Evolutionary conservation across 2,113 vertebrate species (phyloP), one percentile per base, ranked within the genome.

Genomic region (Speoplatyrhinus poulsoni): DNA sequence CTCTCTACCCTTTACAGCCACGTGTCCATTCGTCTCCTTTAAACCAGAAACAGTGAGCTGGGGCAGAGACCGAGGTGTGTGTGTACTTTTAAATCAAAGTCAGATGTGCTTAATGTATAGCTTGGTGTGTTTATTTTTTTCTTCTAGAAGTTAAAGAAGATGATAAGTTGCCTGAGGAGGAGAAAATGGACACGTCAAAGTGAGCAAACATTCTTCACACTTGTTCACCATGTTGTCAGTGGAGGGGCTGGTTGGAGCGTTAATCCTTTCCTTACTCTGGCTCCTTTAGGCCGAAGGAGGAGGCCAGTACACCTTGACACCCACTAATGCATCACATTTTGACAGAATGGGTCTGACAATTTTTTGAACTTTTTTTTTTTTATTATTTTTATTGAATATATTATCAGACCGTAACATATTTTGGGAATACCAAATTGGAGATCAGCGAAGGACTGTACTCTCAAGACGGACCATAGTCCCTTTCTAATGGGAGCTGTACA

Each of bases 181-280:
- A 94, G 72, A 94, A 92, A 81, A 93, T 93, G 91, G 93, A 94
- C 83, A 93, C 92, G 56, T 92, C 92, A 81, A 93, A 92, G 92
- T 94, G 70, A 87, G 88, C 58, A 72, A 71, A 75, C 50, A 12
- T 17, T 52, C n/a, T 60, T 36, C 63, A 50, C 3, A 26, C 47
- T 15, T 3, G 26, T 41, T 74, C 1, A 73, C 1, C 7, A 19
- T 58, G 63, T 26, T 72, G 53, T 67, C 19, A 46, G 46, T 13
- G 62, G 17, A 16, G 52, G 41, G 48, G 16, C 46, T 67, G 6
- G 8, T 58, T 46, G 53, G 15, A 58, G 55, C 9, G 9, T 54
- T 82, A 75, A 81, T 56, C n/a, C 47, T 70, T 48, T 69, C 36
- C 17, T 67, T 72, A 15, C 12, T 79, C 48, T 79, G 71, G 55